Base-by-base conservation (phyloP, 2,888 invertebrate species). In the Petrolisthes cinctipes region DNA sequence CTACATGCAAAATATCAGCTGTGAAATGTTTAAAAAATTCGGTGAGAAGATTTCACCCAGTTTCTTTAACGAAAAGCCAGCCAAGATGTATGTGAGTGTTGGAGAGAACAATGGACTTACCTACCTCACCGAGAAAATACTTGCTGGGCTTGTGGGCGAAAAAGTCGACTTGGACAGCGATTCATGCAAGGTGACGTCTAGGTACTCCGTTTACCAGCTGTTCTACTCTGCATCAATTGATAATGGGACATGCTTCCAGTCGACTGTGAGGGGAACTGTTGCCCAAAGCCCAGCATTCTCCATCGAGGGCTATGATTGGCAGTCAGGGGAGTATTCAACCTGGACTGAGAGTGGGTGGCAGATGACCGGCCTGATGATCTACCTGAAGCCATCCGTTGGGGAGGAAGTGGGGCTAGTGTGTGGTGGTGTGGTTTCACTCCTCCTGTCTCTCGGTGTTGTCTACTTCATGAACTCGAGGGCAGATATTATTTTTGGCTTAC, bases 291-390 rank as follows among this genome's bases (percentile, higher is more conserved):
- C 90, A 75, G 90, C 90, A 23, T 90, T 90, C 68, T 54, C 82
- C 9, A 90, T 89, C 80, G 83, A 86, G 7, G 73, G 79, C 53
- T 89, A 90, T 81, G 83, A 90, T 66, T 90, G 86, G 83, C 78
- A 86, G 37, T 90, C 90, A 37, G 87, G 89, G 4, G 82, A 89
- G 54, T 90, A 87, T 54, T 88, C 90, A 7, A 86, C 90, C 68
- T 90, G 90, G 90, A 87, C 90, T n/a, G 90, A 90, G 76, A 89
- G 88, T 83, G 89, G 85, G 61, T 90, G 90, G 90, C 79, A 83
- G 61, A 57, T 83, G 68, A 89, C 81, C n/a, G 80, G 87, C 54
- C 71, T 75, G 57, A 85, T 85, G 76, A 68, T 90, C 9, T 90
- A 89, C 83, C 85, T 90, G 66, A 78, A 82, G 66, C 89, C 90